Percentiles rank a stretch among this genome's conserved stretches.
Conservation (phyloP, 2,797 vertebrate species). For the Darevskia nairensis region DNA sequence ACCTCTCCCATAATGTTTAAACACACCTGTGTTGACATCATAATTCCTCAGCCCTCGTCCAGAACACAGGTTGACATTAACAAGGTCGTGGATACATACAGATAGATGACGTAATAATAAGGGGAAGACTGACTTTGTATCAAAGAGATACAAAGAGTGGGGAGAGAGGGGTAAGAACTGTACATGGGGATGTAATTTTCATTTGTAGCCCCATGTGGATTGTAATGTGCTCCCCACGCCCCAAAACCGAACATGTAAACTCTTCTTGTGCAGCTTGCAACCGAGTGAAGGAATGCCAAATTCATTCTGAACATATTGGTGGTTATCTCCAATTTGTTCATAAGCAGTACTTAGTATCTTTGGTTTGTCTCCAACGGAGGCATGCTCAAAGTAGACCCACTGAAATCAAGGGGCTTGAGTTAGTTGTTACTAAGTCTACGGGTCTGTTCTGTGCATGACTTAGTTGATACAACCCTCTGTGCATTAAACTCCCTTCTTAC, state of each 20-base stretch:
- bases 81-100: neutral
- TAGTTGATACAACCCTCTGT: neutral
- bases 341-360: constrained; percentile 17
- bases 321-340: constrained; percentile 41
- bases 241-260: neutral
- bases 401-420: no score
- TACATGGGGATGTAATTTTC: neutral
- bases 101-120: neutral
- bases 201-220: neutral
- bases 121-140: neutral
- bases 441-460: no score
- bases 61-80: neutral
- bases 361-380: neutral
- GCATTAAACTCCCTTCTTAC: neutral
- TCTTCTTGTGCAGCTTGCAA: constrained; percentile 35
- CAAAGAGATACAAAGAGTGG: no score
- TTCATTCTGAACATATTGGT: constrained; percentile 46
- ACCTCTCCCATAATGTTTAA: neutral
- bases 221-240: neutral
- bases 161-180: neutral
- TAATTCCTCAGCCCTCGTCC: neutral
- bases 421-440: no score
- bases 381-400: no score
- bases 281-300: constrained; percentile 56
- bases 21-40: constrained; percentile 8